A percentile compares a stretch with the other conserved stretches of the same genome.
These are phyloP conservation scores for Halcyon chelicuti DNA, from an alignment of 2,797 vertebrate species.

Conservation along the genomic window DNA sequence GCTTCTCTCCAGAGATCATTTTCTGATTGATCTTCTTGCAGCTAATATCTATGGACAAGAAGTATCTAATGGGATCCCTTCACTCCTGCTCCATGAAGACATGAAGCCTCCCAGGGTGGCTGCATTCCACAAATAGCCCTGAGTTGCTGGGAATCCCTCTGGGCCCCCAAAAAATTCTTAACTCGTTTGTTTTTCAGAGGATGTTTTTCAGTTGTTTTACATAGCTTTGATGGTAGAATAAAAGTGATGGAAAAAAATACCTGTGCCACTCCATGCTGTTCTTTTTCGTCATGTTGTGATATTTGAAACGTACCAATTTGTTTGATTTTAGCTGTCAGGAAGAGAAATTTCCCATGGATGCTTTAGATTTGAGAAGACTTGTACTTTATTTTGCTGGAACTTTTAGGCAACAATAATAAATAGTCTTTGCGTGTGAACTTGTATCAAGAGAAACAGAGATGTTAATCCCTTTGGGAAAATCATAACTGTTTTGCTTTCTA, in stretches of 20 bases:
- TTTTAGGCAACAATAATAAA: conserved; percentile 68
- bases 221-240: conserved; percentile 26
- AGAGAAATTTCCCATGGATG: conserved; percentile 49
- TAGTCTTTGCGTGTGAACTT: conserved; percentile 56
- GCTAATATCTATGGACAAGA: not conserved
- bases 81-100: not conserved
- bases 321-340: conserved; percentile 16
- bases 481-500: conserved; percentile 12
- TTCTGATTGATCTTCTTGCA: not conserved
- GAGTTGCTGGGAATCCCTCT: conserved; percentile 42
- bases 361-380: conserved; percentile 28
- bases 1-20: not conserved
- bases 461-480: conserved; percentile 21
- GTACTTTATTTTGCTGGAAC: conserved; percentile 11
- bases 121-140: conserved; percentile 54
- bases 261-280: conserved; percentile 36
- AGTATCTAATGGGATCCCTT: conserved; percentile 5
- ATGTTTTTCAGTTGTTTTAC: conserved; percentile 28
- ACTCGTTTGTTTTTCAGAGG: conserved; percentile 33
- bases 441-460: conserved; percentile 32
- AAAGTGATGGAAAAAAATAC: conserved; percentile 23
- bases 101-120: not conserved
- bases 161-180: conserved; percentile 18
- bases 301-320: not conserved
- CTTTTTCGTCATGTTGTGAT: not conserved